phyloP scores from a whole-genome alignment of 2,888 invertebrate genomes.

The Platycheirus rosarum region DNA sequence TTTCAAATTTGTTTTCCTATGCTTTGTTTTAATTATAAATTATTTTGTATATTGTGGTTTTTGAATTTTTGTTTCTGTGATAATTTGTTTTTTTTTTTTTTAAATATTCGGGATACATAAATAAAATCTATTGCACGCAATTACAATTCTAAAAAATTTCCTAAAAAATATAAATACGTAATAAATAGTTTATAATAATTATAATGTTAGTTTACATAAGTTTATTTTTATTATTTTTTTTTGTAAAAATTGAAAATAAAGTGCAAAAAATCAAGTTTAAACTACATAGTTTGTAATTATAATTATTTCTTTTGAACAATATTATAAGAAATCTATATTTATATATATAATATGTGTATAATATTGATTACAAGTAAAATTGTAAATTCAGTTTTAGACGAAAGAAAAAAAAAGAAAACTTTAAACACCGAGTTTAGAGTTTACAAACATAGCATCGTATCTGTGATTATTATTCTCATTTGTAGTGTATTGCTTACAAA shows the following conservation, averaged over 20 bases:
- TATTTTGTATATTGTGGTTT: conserved; percentile 6
- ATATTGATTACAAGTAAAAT: conserved; percentile 33
- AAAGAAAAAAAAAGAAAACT: conserved; percentile 16
- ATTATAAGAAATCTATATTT: conserved; percentile 25
- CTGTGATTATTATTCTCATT: conserved; percentile 37
- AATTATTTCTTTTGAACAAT: conserved; percentile 53
- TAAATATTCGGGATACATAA: conserved; percentile 51
- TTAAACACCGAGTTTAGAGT: conserved; percentile 24
- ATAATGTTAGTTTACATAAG: conserved; percentile 27
- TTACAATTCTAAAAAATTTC: conserved; percentile 64
- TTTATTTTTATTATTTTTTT: conserved; percentile 25
- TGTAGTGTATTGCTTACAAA: conserved; percentile 51
- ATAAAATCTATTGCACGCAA: conserved; percentile 73
- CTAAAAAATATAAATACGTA: conserved; percentile 65
- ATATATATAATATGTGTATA: conserved; percentile 14
- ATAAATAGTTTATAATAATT: conserved; percentile 58
- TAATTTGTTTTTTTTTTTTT: conserved; percentile 26
- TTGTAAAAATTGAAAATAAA: conserved; percentile 58
- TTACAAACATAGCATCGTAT: conserved; percentile 48
- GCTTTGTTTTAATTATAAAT: conserved; percentile 4
- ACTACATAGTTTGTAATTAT: conserved; percentile 47
- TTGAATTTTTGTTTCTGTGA: conserved; percentile 31
- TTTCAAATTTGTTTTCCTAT: no score
- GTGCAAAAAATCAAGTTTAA: conserved; percentile 49
- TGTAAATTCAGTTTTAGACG: conserved; percentile 28